These are phyloP conservation scores for Phymanthus crucifer DNA, from an alignment of 92 coral and sea anemone species.

Conservation along the genomic window DNA sequence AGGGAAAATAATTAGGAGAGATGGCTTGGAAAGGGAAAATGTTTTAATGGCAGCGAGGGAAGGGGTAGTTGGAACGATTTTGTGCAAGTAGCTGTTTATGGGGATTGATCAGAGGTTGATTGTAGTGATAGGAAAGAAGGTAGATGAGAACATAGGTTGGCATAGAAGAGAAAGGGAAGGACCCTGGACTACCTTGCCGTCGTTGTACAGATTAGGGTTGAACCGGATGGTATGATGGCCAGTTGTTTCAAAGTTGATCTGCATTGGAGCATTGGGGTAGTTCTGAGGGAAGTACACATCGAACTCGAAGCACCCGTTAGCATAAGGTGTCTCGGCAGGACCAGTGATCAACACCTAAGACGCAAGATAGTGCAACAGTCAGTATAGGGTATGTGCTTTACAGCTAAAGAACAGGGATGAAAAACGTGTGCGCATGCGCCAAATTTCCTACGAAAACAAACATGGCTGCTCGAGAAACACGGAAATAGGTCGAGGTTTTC, in stretches of 20 bases:
- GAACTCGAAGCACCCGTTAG: constrained; percentile 99
- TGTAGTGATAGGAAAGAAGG: not conserved
- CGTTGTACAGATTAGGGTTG: constrained; percentile 97
- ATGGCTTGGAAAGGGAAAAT: too few species aligned
- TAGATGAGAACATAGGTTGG: not conserved
- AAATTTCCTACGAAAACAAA: too few species aligned
- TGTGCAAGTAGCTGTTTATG: not conserved
- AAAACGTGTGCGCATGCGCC: too few species aligned
- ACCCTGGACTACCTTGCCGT: constrained; percentile 77
- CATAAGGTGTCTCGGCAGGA: constrained; percentile 98
- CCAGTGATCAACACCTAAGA: constrained; percentile 94
- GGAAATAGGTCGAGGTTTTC: too few species aligned
- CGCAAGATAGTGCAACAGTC: not conserved
- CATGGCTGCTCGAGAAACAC: too few species aligned
- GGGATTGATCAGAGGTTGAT: too few species aligned
- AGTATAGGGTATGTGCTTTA: not conserved
- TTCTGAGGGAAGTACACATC: constrained; percentile 98
- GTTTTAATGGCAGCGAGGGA: too few species aligned
- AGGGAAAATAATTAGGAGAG: too few species aligned
- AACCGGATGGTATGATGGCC: constrained; percentile 96
- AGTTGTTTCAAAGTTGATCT: constrained; percentile 96
- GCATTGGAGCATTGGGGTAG: constrained; percentile 97
- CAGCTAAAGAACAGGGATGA: too few species aligned
- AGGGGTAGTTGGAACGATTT: not conserved
- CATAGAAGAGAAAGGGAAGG: not conserved